Evolutionary conservation across 2,113 vertebrate species (phyloP).

Genomic region (Sminthopsis crassicaudata): DNA sequence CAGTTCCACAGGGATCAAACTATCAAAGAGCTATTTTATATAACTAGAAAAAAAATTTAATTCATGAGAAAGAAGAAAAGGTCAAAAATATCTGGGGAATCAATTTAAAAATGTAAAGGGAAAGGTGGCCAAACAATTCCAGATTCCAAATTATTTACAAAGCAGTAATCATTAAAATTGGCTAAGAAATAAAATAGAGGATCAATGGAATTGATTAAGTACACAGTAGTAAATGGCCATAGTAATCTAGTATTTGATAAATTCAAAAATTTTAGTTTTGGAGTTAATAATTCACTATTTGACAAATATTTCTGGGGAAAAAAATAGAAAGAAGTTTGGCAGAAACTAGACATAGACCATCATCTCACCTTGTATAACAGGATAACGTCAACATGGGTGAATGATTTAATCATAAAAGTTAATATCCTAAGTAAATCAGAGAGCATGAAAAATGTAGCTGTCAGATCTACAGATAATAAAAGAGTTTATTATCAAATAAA

Average conservation of each 20-base stretch:
- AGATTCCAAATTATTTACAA: not conserved
- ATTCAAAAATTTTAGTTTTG: not conserved
- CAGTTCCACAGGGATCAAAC: not conserved
- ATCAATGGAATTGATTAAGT: not conserved
- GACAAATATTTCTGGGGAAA: not conserved
- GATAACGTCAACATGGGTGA: not conserved
- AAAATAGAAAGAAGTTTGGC: not conserved
- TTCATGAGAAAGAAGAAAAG: not conserved
- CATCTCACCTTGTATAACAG: not conserved
- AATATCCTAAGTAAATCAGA: not conserved
- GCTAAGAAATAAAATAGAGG: not conserved
- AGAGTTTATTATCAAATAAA: not conserved
- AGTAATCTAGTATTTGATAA: not conserved
- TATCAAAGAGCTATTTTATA: not conserved
- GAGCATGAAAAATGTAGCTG: not conserved
- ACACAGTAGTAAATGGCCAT: not conserved
- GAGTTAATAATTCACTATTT: not conserved
- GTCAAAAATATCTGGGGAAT: not conserved
- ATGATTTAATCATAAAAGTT: not conserved
- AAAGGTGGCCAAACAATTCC: not conserved
- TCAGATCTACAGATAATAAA: not conserved
- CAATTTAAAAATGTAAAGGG: not conserved
- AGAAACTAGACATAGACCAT: not conserved
- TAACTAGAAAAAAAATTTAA: not conserved
- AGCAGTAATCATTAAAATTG: not conserved